Conservation (phyloP, 37 sponge, comb jelly and placozoan species). For the Spongilla lacustris region DNA sequence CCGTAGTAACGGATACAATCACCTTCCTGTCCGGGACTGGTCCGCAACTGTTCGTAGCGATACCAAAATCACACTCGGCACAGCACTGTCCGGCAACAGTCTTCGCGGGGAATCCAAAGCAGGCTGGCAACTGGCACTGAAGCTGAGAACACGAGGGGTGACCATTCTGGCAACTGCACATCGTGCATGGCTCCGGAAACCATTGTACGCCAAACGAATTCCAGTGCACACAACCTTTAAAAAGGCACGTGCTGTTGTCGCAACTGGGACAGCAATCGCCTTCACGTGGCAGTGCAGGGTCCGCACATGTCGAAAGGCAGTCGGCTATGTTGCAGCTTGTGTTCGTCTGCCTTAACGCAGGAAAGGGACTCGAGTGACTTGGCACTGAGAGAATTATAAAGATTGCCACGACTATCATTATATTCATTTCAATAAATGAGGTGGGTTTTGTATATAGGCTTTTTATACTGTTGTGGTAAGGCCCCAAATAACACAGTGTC, state of each 20-base stretch:
- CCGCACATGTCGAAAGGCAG: not conserved
- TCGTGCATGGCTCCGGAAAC: conserved; percentile 46
- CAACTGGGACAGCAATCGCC: conserved; percentile 21
- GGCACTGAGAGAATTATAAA: no score
- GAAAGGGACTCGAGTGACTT: no score
- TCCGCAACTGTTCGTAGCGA: conserved; percentile 12
- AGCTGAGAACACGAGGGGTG: not conserved
- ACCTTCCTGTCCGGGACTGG: conserved; percentile 2
- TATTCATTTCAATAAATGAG: no score
- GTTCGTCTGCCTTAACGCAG: not conserved
- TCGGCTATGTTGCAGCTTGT: not conserved
- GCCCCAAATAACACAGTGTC: no score
- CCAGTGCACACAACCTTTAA: conserved; percentile 42
- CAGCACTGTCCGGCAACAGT: conserved; percentile 19
- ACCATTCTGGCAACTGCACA: conserved; percentile 13
- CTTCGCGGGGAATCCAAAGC: conserved; percentile 30
- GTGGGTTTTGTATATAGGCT: no score
- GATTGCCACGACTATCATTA: no score
- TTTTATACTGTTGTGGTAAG: no score
- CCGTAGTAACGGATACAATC: conserved; percentile 2
- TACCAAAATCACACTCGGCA: conserved; percentile 48
- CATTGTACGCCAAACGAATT: conserved; percentile 25
- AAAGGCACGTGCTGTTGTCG: conserved; percentile 24
- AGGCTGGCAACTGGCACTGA: not conserved
- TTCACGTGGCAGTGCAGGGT: not conserved